Base-by-base conservation (phyloP, 1,140 invertebrate genomes). In the Neomicropteryx cornuta region DNA sequence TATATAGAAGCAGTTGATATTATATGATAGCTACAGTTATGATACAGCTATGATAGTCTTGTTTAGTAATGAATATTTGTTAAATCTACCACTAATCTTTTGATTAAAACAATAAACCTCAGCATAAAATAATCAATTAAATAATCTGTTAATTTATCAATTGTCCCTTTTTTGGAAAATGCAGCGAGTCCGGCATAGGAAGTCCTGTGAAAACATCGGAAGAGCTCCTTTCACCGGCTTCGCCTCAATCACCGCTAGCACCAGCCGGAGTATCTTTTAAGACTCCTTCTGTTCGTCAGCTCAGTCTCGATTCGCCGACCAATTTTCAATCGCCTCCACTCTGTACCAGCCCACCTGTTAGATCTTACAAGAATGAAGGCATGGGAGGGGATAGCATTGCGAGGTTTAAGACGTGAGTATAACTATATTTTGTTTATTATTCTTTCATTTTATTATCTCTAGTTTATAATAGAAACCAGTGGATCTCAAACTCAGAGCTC, bases 331-430 rank as follows among this genome's bases (percentile, higher is more conserved):
- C 61, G 3, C 63, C 63, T 2, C 60, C 62, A 4, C 48, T 66
- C 1, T 65, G 62, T 43, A 58, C 60, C 8, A 66, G 60, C 33
- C 59, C 61, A 10, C 60, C 58, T 1, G 45, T 53, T 5, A 47
- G 39, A 32, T 43, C 41, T 41, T 30, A 35, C 24, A 64, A 60
- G 39, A 62, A 66, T 21, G 49, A 49, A n/a, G 56, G 55, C 33
- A 47, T 56, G 0, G 38, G 52, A n/a, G 50, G 56, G 29, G 66
- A 66, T 16, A 58, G 63, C 0, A 58, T 68, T 35, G 56, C 58
- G 4, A 46, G 59, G 22, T 68, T 66, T 37, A 68, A 68, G 56
- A 65, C 63, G 63, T 68, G 51, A 62, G 65, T 60, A 37, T 14
- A 11, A 8, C 22, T 19, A 39, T 32, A 6, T n/a, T 20, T 19